A percentile compares a stretch with the other conserved stretches of the same genome.
Conservation (phyloP, 2,113 vertebrate species). For the Heterocephalus glaber region DNA sequence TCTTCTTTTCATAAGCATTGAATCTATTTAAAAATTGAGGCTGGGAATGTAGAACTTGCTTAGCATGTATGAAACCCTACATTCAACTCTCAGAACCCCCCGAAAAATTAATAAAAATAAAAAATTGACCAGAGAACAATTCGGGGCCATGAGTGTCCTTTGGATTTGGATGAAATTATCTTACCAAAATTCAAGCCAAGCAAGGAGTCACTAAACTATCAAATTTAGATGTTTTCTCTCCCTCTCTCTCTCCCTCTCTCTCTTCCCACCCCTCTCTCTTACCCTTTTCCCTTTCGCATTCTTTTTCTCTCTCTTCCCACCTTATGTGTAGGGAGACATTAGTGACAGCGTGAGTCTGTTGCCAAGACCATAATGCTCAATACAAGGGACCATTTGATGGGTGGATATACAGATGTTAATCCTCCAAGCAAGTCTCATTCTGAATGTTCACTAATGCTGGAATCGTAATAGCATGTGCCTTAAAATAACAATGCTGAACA, state of each 20-base stretch:
- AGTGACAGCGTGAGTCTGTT: background rate
- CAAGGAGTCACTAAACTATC: background rate
- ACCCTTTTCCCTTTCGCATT: accelerated
- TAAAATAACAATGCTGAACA: background rate
- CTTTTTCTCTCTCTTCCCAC: background rate
- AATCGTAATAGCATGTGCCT: background rate
- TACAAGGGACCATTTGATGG: background rate
- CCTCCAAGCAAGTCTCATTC: background rate
- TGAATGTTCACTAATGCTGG: background rate
- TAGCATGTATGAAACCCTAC: background rate
- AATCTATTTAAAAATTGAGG: background rate
- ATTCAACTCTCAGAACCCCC: background rate
- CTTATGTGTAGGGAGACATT: background rate
- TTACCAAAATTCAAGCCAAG: background rate
- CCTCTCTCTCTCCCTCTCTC: background rate
- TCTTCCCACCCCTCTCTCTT: no score
- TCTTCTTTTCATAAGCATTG: background rate
- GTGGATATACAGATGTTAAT: background rate
- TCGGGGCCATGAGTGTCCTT: background rate
- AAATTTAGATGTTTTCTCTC: accelerated
- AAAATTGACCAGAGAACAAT: background rate
- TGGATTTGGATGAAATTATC: background rate
- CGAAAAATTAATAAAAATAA: background rate
- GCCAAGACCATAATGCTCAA: no score
- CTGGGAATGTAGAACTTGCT: no score